Evolutionary conservation across 2,888 invertebrate species (phyloP), one percentile per base, ranked within the genome.

Genomic region (Aleiodes leptofemur): DNA sequence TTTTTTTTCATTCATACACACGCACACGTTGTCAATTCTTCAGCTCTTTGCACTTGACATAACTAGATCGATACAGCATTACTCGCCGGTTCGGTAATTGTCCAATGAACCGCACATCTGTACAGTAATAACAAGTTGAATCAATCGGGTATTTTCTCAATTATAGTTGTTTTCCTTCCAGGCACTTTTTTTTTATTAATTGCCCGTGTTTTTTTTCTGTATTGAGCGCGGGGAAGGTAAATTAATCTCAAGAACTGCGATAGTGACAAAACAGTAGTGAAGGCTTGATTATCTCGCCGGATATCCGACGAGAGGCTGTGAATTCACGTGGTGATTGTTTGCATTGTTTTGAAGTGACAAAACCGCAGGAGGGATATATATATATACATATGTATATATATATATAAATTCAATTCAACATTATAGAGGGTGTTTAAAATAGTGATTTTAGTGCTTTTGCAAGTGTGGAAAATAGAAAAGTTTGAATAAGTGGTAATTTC

Each of bases 321-420:
- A 64, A 68, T 68, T 68, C 31, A 68, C 51, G 68, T 64, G 64
- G 16, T 68, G 50, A 68, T 68, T 68, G 68, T 50, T 53, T 68
- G 68, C 51, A 68, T 68, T 68, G 68, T 51, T 68, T n/a, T 68
- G 31, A 68, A 50, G 23, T 13, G 50, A 51, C 50, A 16, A 50
- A 29, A 68, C n/a, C 31, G 29, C 50, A 68, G 50, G 31, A 29
- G 51, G 34, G 31, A 7, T 9, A 43, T 43, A 43, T 43, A 43
- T 43, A 64, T 43, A 64, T 64, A 48, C 23, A 64, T 59, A 59
- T 31, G 7, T 43, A 43, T 43, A 64, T 43, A 64, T 64, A 48
- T 48, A 64, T 59, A 59, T 31, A 57, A 38, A 61, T 64, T 64
- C 16, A 14, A 64, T 43, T 43, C 64, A 64, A 16, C 43, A 14